Conservation (phyloP, 2,888 invertebrate genomes). For the Lycophotia porphyrea region DNA sequence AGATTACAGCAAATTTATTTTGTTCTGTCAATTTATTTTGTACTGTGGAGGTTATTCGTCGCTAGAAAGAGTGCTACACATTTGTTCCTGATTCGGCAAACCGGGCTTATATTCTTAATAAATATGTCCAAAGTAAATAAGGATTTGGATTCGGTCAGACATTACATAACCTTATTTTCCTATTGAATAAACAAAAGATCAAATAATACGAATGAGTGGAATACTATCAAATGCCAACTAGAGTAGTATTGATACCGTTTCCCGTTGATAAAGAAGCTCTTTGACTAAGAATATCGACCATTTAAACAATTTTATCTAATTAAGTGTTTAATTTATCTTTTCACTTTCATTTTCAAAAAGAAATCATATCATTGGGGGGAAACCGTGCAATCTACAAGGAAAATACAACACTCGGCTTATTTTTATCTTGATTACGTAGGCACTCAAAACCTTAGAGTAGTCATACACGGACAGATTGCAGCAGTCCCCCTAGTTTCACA, state of each 20-base stretch:
- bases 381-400: constrained; percentile 36
- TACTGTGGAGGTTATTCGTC: neutral
- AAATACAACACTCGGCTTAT: constrained; percentile 25
- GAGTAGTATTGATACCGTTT: neutral
- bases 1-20: neutral
- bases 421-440: constrained; percentile 36
- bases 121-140: constrained; percentile 1
- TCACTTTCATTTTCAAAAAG: constrained; percentile 24
- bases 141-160: neutral
- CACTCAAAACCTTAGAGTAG: constrained; percentile 31
- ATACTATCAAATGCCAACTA: neutral
- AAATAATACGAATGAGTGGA: constrained; percentile 5
- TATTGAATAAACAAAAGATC: constrained; percentile 9
- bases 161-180: neutral
- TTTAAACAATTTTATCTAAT: neutral
- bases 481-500: neutral
- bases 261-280: neutral
- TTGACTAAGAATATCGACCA: neutral
- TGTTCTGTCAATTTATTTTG: no score
- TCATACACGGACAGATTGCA: neutral
- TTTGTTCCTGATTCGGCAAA: neutral
- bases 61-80: neutral
- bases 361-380: constrained; percentile 14
- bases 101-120: neutral
- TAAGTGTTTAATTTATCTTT: neutral